phyloP scores from a whole-genome alignment of 2,797 vertebrate genomes.

The Hybognathus amarus region DNA sequence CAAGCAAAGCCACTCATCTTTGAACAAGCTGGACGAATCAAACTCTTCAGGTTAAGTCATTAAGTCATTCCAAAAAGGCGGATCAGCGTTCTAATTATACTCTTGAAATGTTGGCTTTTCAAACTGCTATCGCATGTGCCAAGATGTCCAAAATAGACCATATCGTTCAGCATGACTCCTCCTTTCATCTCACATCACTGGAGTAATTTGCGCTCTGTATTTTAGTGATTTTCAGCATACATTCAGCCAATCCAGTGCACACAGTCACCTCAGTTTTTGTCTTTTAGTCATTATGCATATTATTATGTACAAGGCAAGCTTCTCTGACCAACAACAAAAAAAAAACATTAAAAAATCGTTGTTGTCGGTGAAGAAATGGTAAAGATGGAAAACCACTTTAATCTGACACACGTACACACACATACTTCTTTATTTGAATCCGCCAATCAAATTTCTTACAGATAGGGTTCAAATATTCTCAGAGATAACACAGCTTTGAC shows the following conservation, averaged over 20 bases:
- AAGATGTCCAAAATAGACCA: conserved; percentile 45
- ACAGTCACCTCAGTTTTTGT: neutral
- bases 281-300: conserved; percentile 14
- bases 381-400: neutral
- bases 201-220: conserved; percentile 25
- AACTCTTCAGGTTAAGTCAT: conserved; percentile 58
- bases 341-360: neutral
- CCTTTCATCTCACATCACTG: conserved; percentile 22
- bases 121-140: conserved; percentile 47
- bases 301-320: neutral
- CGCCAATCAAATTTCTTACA: no score
- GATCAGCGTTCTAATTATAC: conserved; percentile 70
- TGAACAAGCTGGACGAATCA: conserved; percentile 45
- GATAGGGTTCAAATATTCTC: no score
- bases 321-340: neutral
- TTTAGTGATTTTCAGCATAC: conserved; percentile 14
- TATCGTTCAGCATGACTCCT: neutral
- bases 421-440: no score
- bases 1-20: conserved; percentile 59
- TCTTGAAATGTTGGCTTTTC: conserved; percentile 56
- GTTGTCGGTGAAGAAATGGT: neutral
- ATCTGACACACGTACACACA: neutral
- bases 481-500: no score
- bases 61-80: conserved; percentile 58
- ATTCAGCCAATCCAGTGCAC: conserved; percentile 6